Evolutionary conservation across 2,888 invertebrate genomes (phyloP), one percentile per base, ranked within the genome.

Genomic region (Tineola bisselliella): DNA sequence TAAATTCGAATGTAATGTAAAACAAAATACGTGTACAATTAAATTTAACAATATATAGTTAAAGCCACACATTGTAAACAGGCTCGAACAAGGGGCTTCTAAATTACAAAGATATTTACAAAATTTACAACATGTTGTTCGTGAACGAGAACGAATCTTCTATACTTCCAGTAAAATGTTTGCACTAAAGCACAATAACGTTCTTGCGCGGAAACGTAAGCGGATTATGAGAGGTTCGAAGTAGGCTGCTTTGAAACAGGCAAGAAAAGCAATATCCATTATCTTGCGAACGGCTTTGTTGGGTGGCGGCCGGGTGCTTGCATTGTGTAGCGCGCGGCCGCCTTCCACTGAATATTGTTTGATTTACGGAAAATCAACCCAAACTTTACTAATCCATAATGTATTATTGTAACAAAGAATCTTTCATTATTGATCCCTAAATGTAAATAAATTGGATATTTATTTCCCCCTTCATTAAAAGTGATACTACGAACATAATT

Each of bases 181-280:
- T 79, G 77, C 71, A 76, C 74, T 80, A 74, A 74, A 79, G 78
- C 74, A 77, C 79, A 79, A 76, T 79, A 77, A 78, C 75, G 78
- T 79, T 79, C 81, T 80, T 75, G 78, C 75, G 73, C 70, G 72
- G 69, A 76, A 75, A 79, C 71, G 76, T 83, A 83, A 84, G 81
- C 81, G 83, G 84, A 84, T 84, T 84, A 86, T 80, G 79, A 80
- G 80, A 80, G 82, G 77, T 80, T 81, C 77, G 75, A 81, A 82
- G 83, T 83, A 83, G 84, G 80, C 80, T 81, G 81, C 83, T 83
- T 81, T 80, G 82, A 82, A 83, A 81, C 82, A 83, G 74, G 74
- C 82, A 82, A 84, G 83, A 81, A 84, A 84, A 83, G 82, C 84
- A 84, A 86, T 84, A 84, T 84, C 84, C 82, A 84, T 84, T 84